Evolutionary conservation across 2,797 vertebrate species (phyloP), one percentile per base, ranked within the genome.

Genomic region (Oryzias sinensis): DNA sequence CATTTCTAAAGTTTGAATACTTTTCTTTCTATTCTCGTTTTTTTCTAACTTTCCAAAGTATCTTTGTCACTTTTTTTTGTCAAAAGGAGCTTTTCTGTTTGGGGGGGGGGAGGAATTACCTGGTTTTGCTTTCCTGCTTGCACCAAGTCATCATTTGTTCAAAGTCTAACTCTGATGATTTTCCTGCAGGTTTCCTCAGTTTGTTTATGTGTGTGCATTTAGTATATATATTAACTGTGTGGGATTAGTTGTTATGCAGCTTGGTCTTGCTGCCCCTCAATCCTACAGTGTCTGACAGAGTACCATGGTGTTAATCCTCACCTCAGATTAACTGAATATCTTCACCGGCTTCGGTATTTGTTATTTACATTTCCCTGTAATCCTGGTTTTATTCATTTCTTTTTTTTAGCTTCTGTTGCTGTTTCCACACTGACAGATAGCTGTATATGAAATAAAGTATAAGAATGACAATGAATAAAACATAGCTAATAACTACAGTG

Each of bases 321-420:
- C 43, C 82, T 67, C 78, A 82, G 83, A 88, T 89, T 84, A 90
- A 83, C 70, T 1, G 29, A 82, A 81, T 82, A 80, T 87, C 78
- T 85, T 67, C 77, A 77, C 72, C 73, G 66, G 84, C 76, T 74
- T 82, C 63, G 53, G 50, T 70, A 81, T 45, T 83, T 77, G 79
- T 84, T 84, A 85, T 88, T 88, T 86, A 85, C 80, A 79, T 84
- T 29, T 84, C 63, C 60, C 76, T 77, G 80, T 88, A 89, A 89
- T 89, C 88, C 83, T 85, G 79, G 84, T 88, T 87, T 86, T 37
- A 37, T 37, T 37, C 1, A 37, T 33, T 33, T 33, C 8, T 33
- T 33, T 33, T 6, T 77, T 62, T 76, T 72, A 65, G 40, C 65
- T 77, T 74, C 70, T 29, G 68, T 74, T 42, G 76, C 69, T 60